These are phyloP conservation scores for Anser cygnoides DNA, from an alignment of 2,113 vertebrate species.

Conservation along the genomic window DNA sequence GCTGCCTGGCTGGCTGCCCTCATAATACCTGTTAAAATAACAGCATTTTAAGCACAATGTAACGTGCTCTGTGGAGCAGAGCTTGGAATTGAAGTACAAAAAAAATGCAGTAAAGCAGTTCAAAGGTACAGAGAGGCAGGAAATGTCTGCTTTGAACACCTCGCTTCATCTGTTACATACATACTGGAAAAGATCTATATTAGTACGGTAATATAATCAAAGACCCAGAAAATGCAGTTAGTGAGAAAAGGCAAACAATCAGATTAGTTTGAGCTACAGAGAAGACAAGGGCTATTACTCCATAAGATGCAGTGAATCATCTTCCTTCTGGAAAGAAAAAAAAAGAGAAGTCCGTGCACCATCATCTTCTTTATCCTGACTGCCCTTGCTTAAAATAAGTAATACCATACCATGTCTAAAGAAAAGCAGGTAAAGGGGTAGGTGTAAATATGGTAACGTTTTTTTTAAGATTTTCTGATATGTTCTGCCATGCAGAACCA, in stretches of 20 bases:
- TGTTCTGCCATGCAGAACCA: not conserved
- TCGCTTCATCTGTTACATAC: not conserved
- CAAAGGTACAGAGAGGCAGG: not conserved
- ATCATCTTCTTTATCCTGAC: not conserved
- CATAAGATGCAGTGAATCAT: not conserved
- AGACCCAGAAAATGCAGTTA: not conserved
- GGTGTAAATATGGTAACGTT: not conserved
- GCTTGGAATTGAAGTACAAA: not conserved
- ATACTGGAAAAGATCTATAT: not conserved
- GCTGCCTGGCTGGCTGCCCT: not conserved
- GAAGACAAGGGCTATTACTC: not conserved
- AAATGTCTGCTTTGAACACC: not conserved
- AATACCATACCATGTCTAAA: not conserved
- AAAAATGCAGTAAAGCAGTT: not conserved
- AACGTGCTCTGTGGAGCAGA: not conserved
- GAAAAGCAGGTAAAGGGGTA: not conserved
- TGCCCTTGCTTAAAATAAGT: not conserved
- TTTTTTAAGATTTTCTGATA: not conserved
- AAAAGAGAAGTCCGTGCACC: not conserved
- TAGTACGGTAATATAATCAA: not conserved
- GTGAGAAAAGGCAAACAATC: not conserved
- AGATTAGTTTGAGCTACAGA: not conserved
- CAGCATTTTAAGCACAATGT: not conserved
- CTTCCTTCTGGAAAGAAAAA: not conserved
- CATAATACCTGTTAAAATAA: not conserved